Base-by-base conservation (phyloP, 2,888 invertebrate genomes). In the Gandaritis pyraliata region DNA sequence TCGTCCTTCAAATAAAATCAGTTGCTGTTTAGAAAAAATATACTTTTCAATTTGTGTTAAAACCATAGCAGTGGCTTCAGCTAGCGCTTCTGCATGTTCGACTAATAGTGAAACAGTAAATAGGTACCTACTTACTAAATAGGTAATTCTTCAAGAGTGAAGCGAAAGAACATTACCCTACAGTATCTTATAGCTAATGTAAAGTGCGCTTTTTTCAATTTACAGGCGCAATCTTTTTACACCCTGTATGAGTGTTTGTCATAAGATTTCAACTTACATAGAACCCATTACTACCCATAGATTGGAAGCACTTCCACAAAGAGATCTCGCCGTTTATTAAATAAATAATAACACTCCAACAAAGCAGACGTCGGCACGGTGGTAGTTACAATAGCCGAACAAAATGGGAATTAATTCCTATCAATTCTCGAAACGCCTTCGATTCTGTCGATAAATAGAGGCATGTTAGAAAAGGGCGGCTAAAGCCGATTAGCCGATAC, bases 401-500 rank as follows among this genome's bases (percentile, higher is more conserved):
- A 91, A 87, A 90, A 87, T 87, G 85, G 80, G 88, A 89, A 90
- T 88, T 90, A 87, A 88, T 90, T 88, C 84, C 87, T 82, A 90
- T 89, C 86, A 85, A 88, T 90, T 88, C 85, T 82, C 82, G 78
- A 86, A 88, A 88, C 87, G 88, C 87, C 88, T 89, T 83, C 86
- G 82, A 83, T 85, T 85, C 76, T 78, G 73, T 79, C 79, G 76
- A 75, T 82, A 80, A 81, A 85, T 83, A 72, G 81, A 78, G 73
- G 77, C 76, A 74, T 69, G 74, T 77, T 80, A 65, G 82, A 79
- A 81, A 78, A 77, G 77, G 74, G 70, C 73, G 76, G 76, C 70
- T 91, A 92, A n/a, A 91, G 90, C 92, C 90, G 91, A 91, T 91
- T 92, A 91, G 82, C 76, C 81, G 85, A 87, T 81, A 82, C 76